Base-by-base conservation (phyloP, 2,797 vertebrate species). In the Lepus oiostolus region DNA sequence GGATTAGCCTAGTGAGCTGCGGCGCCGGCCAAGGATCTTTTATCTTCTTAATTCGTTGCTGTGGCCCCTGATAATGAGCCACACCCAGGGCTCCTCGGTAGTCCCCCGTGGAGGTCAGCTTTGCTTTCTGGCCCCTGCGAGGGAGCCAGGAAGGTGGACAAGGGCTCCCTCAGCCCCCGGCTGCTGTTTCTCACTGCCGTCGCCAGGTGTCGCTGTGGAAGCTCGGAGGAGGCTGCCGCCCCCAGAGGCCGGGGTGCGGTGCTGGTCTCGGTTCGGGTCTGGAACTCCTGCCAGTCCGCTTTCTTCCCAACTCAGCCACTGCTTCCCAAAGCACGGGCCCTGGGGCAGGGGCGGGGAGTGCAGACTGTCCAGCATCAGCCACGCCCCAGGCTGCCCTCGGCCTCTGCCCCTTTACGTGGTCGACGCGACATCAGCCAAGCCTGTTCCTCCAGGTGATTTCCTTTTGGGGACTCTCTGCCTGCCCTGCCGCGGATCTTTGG, bases 171-270 rank as follows among this genome's bases (percentile, higher is more conserved):
- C 32, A 19, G 70, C 22, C 58, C 70, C 14, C 2, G 5, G 65
- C 65, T 47, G 7, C 47, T 7, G 8, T 52, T 84, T 71, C 86
- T 63, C 38, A 21, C 54, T 0, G 16, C 54, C 13, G 84, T 71
- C 96, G 76, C 85, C 26, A 91, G 94, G 85, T 72, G 88, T 90
- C 91, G 11, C 92, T 88, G 54, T 89, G 75, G 93, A 24, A 4
- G 24, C 65, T 90, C 16, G 62, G 72, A 21, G 7, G 42, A 2
- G 1, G 35, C 90, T 19, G 50, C 63, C 12, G 10, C 26, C 95
- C 80, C 14, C 8, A 0, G 58, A 47, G 32, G 62, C 9, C 10
- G 28, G 77, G 60, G 22, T 10, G 86, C 52, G 58, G 26, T 13
- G 17, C 10, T 3, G 80, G 9, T 50, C 60, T 13, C 14, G 52